Conservation (phyloP, 64 coral and sea anemone species). For the Trachythela sp. region DNA sequence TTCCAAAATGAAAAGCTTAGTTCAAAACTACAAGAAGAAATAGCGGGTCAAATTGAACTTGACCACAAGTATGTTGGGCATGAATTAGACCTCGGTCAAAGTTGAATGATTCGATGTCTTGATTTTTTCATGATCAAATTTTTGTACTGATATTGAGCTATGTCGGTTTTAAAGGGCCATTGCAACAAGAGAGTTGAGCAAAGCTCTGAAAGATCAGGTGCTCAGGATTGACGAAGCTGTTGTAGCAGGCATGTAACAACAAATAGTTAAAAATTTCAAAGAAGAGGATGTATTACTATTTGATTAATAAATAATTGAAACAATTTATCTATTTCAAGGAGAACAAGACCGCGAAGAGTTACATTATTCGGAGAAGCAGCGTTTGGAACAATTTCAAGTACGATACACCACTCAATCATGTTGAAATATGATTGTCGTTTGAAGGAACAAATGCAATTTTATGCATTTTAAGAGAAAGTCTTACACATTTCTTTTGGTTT, state of each 20-base stretch:
- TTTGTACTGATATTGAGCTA: not conserved
- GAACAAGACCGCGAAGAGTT: conserved; percentile 86
- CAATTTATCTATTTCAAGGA: conserved; percentile 32
- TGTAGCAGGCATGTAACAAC: conserved; percentile 43
- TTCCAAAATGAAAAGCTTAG: conserved; percentile 91
- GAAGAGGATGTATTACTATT: not conserved
- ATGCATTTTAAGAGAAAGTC: too few relatives aligned
- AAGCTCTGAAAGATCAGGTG: conserved; percentile 86
- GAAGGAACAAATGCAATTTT: not conserved
- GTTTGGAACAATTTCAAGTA: conserved; percentile 78
- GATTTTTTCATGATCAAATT: not conserved
- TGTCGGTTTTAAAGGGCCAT: conserved; percentile 46
- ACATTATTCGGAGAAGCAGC: conserved; percentile 67
- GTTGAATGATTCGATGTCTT: not conserved
- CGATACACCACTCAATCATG: not conserved
- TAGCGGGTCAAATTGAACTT: conserved; percentile 65
- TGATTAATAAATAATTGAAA: not conserved
- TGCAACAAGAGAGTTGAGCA: conserved; percentile 75
- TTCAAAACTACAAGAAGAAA: conserved; percentile 84
- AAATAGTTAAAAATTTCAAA: not conserved
- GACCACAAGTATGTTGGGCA: conserved; percentile 70
- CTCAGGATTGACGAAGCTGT: conserved; percentile 63
- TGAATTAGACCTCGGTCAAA: too few relatives aligned
- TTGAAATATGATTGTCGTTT: not conserved
- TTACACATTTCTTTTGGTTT: not conserved